These are phyloP conservation scores for Artibeus lituratus DNA, from an alignment of 2,797 vertebrate species.

Conservation along the genomic window DNA sequence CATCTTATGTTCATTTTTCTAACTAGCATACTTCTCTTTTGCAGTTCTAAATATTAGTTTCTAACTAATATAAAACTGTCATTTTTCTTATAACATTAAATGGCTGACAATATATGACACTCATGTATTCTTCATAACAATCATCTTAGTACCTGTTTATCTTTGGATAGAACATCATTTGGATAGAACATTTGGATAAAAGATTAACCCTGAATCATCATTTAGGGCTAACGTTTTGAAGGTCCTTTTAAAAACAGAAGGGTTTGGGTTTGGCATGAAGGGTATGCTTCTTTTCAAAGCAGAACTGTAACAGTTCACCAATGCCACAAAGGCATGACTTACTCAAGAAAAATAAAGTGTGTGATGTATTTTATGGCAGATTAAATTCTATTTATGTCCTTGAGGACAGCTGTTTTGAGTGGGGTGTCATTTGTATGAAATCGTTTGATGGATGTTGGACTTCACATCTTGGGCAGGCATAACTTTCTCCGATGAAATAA, in stretches of 20 bases:
- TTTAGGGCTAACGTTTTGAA: not conserved
- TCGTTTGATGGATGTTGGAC: slow-evolving; percentile 41
- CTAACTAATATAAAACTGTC: not conserved
- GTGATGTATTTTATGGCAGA: slow-evolving; percentile 66
- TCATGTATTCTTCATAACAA: not conserved
- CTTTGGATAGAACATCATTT: not conserved
- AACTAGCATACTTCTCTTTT: not conserved
- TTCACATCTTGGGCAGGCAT: slow-evolving; percentile 54
- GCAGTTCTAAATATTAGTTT: not conserved
- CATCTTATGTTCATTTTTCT: not conserved
- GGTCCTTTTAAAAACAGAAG: not conserved
- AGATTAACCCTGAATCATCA: not conserved
- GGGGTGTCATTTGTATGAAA: slow-evolving; percentile 57
- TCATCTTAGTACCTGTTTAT: not conserved
- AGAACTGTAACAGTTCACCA: slow-evolving; percentile 9
- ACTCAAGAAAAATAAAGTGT: slow-evolving; percentile 66
- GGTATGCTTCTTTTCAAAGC: slow-evolving; percentile 30
- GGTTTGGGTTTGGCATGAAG: not conserved
- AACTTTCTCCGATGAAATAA: slow-evolving; percentile 63
- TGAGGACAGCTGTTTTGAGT: slow-evolving; percentile 68
- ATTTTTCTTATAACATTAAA: not conserved
- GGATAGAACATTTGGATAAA: too few species aligned
- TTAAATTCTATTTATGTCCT: slow-evolving; percentile 65
- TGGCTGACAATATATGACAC: not conserved
- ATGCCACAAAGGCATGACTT: slow-evolving; percentile 49